A percentile compares a stretch with the other conserved stretches of the same genome.
phyloP scores from a whole-genome alignment of 2,113 vertebrate genomes.

The Trogon melanurus region DNA sequence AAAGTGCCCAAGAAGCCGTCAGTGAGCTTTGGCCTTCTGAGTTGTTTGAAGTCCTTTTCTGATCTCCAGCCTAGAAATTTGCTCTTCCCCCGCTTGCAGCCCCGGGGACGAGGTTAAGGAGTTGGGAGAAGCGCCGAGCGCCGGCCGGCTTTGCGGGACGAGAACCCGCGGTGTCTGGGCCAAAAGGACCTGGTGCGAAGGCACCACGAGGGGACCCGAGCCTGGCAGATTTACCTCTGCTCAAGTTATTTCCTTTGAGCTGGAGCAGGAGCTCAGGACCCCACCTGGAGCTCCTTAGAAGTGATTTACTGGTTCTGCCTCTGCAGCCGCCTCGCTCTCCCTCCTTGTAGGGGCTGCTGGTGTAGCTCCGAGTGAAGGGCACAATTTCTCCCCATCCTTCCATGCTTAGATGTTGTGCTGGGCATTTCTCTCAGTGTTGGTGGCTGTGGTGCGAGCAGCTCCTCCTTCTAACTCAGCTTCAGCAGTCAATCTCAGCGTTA shows the following conservation, averaged over 20 bases:
- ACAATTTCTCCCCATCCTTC: background rate
- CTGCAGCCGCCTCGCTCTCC: background rate
- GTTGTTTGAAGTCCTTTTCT: background rate
- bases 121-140: background rate
- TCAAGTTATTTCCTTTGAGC: background rate
- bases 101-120: background rate
- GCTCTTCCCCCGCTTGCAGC: background rate
- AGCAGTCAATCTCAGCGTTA: rapidly evolving
- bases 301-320: background rate
- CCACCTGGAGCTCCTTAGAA: background rate
- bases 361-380: background rate
- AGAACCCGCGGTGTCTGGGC: background rate
- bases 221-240: background rate
- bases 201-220: background rate
- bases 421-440: background rate
- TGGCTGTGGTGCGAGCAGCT: background rate
- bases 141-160: background rate
- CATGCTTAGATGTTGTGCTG: rapidly evolving
- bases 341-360: background rate
- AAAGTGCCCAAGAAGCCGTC: background rate
- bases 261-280: background rate
- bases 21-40: background rate
- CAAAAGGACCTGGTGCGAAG: background rate
- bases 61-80: background rate
- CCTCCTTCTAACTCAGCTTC: background rate